Evolutionary conservation across 2,113 vertebrate species (phyloP), one percentile per base, ranked within the genome.

Genomic region (Martes martes): DNA sequence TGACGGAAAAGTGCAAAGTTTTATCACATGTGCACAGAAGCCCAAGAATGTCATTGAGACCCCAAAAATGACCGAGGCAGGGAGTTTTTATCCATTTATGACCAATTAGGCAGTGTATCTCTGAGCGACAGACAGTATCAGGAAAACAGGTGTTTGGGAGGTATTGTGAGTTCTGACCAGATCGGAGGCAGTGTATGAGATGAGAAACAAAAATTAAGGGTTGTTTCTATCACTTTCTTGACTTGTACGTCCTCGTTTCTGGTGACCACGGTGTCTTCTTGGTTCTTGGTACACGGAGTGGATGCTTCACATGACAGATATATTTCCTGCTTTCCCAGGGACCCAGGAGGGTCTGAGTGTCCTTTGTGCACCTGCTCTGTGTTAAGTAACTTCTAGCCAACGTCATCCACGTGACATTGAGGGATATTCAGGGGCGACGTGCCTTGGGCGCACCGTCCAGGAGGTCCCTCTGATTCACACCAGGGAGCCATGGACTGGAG

Each of bases 261-360:
- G 67, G 67, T 69, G 33, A 69, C 18, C 33, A 69, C 4, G 33
- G 33, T 36, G 67, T 21, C 67, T 69, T 36, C 33, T 36, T 10
- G 33, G 33, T 19, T 69, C 67, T 36, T 9, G 36, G 67, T 4
- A n/a, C 8, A 18, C 3, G 33, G 33, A 69, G 67, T 16, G 67
- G 1, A 19, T 2, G 33, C 33, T 19, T n/a, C 16, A 9, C 3
- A 9, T n/a, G 33, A 1, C 16, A 21, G 7, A 10, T 69, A 16
- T n/a, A 7, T n/a, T 69, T 69, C 33, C 33, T 19, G 33, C 67
- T 10, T 69, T n/a, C 33, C 10, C 0, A 16, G 67, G 33, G 33
- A 69, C 16, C 2, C 33, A n/a, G 67, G 65, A n/a, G 33, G 67
- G 33, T 36, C 33, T 9, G 16, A n/a, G 33, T 4, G 67, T n/a